phyloP scores from a whole-genome alignment of 2,113 vertebrate species.

The Hemichromis elongatus region DNA sequence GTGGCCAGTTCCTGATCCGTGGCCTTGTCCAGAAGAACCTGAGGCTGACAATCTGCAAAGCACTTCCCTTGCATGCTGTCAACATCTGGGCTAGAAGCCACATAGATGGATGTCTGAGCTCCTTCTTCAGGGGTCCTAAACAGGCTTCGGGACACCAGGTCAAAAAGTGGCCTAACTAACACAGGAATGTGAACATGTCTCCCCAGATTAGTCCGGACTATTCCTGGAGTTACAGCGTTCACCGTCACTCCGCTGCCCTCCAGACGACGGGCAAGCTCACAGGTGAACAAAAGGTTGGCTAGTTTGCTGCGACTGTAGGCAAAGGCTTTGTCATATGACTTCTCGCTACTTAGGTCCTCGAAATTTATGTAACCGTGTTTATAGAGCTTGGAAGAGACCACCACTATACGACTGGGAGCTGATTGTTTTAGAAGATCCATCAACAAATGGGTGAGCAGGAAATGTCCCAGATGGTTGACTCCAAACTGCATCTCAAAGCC shows the following conservation, averaged over 20 bases:
- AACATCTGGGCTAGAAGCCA: neutral
- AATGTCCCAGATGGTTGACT: slow-evolving; percentile 7
- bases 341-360: neutral
- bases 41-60: neutral
- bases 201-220: neutral
- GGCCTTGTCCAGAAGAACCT: neutral
- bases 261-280: neutral
- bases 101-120: neutral
- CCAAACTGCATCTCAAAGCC: slow-evolving; percentile 22
- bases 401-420: neutral
- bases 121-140: neutral
- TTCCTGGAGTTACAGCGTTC: neutral
- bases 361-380: neutral
- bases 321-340: neutral
- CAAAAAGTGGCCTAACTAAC: neutral
- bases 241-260: neutral
- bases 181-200: neutral
- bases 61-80: neutral
- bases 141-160: neutral
- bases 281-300: slow-evolving; percentile 8
- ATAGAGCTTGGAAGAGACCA: neutral
- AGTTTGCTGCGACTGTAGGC: slow-evolving; percentile 12
- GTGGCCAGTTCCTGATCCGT: neutral
- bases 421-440: neutral
- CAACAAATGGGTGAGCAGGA: slow-evolving; percentile 1